Evolutionary conservation across 37 sponge, comb jelly and placozoan species (phyloP), one percentile per base, ranked within the genome.

Genomic region (Spongia lamella): DNA sequence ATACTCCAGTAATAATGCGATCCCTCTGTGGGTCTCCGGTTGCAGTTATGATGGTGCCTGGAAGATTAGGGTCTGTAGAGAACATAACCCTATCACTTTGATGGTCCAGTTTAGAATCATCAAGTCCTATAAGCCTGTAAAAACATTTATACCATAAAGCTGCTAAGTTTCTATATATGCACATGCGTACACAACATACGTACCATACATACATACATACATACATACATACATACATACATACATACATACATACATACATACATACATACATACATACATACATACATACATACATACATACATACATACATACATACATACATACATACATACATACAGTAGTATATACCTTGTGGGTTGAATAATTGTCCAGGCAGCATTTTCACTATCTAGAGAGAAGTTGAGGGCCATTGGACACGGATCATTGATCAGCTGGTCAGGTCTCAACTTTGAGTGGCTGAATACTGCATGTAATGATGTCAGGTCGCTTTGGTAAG

Each of bases 401-500:
- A 65, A 88, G 22, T 53, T 54, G 2, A 34, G 19, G 0, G 50
- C 51, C 17, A 55, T 53, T n/a, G 83, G 86, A 43, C 93, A 93
- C 7, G 89, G 86, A 19, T 53, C 59, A 43, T 72, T 31, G 14
- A 61, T 20, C 13, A 20, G 20, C 26, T 27, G 19, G 1, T 56
- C 67, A 24, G 83, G 74, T 38, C 68, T 72, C 39, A 82, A 69
- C 38, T 59, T 53, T 30, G 84, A 58, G 51, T 89, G 86, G 3
- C 76, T 66, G 68, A 88, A 85, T 13, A 66, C 50, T 33, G 76
- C 93, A 60, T 53, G 51, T 53, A 93, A 75, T 31, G 27, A 55
- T 49, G 71, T 68, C 56, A 78, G 47, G 29, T 73, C 76, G 54
- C 86, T 86, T 35, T 93, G 93, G 61, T 68, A 93, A 25, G 65